Evolutionary conservation across 1,140 invertebrate genomes (phyloP).

Genomic region (Drosophila melanica): DNA sequence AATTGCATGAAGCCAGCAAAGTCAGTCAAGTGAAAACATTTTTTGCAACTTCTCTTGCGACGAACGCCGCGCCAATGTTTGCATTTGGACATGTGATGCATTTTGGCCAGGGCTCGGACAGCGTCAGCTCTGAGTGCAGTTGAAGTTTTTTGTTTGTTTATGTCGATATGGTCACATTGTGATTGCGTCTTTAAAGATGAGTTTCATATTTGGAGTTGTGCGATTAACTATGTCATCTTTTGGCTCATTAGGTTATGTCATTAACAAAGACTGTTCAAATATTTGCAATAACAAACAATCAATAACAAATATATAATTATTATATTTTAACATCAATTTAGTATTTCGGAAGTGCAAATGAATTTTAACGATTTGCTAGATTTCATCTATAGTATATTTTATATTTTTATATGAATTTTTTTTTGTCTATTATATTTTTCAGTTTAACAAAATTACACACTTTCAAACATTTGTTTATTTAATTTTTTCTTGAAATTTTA

Average conservation of each 20-base stretch:
- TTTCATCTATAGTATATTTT: too few relatives aligned
- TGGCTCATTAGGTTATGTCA: conserved; percentile 17
- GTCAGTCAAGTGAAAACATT: conserved; percentile 60
- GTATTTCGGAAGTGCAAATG: too few relatives aligned
- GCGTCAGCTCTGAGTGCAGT: conserved; percentile 14
- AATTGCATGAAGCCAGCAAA: conserved; percentile 61
- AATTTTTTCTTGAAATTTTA: neutral
- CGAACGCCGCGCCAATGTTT: conserved; percentile 25
- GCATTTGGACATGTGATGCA: conserved; percentile 31
- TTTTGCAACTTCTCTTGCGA: conserved; percentile 44
- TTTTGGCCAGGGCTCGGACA: conserved; percentile 12
- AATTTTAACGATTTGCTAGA: too few relatives aligned
- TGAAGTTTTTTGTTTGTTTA: neutral
- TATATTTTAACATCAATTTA: too few relatives aligned
- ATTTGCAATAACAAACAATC: too few relatives aligned
- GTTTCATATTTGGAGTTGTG: neutral
- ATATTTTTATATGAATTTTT: too few relatives aligned
- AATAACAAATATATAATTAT: too few relatives aligned
- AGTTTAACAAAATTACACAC: too few relatives aligned
- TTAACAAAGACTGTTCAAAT: neutral
- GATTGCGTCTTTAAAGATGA: conserved; percentile 27
- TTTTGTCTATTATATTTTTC: too few relatives aligned
- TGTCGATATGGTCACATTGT: conserved; percentile 4
- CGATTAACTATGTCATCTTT: conserved; percentile 8
- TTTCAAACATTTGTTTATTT: too few relatives aligned